phyloP scores from a whole-genome alignment of 1,140 invertebrate genomes.

The Lutraria rhynchaena region DNA sequence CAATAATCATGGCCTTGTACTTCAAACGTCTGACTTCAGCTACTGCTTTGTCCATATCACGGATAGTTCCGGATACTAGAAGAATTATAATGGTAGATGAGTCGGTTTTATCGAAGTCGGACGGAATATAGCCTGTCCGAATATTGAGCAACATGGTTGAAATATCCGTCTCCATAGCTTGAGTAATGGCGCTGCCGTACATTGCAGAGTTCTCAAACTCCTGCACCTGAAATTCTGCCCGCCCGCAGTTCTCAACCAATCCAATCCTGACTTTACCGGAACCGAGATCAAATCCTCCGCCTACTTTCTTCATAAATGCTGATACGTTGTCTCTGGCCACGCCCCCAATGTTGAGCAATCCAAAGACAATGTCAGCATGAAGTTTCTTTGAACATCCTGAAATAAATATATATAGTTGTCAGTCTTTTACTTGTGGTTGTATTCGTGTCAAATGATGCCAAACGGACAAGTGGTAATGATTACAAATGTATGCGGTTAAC shows the following conservation, averaged over 20 bases:
- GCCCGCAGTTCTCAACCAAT: background rate
- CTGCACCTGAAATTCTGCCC: background rate
- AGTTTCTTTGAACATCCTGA: constrained; percentile 15
- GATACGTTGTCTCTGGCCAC: constrained; percentile 7
- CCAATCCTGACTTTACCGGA: constrained; percentile 17
- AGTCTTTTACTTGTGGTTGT: background rate
- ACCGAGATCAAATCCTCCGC: constrained; percentile 6
- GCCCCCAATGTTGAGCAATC: constrained; percentile 32
- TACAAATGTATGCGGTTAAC: too few relatives aligned
- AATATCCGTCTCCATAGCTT: background rate
- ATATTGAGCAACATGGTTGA: background rate
- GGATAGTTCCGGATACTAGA: background rate
- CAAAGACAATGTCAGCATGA: constrained; percentile 34
- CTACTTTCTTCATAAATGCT: constrained; percentile 23
- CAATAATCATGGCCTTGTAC: background rate
- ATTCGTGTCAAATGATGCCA: too few relatives aligned
- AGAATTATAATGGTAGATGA: background rate
- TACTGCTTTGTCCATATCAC: background rate
- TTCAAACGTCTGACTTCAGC: background rate
- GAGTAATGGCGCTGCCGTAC: background rate
- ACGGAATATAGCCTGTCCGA: background rate
- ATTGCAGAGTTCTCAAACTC: background rate
- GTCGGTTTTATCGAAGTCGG: background rate
- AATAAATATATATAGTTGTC: too few relatives aligned
- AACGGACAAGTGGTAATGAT: too few relatives aligned